Conservation (phyloP, 2,113 vertebrate genomes). For the Suricata suricatta region DNA sequence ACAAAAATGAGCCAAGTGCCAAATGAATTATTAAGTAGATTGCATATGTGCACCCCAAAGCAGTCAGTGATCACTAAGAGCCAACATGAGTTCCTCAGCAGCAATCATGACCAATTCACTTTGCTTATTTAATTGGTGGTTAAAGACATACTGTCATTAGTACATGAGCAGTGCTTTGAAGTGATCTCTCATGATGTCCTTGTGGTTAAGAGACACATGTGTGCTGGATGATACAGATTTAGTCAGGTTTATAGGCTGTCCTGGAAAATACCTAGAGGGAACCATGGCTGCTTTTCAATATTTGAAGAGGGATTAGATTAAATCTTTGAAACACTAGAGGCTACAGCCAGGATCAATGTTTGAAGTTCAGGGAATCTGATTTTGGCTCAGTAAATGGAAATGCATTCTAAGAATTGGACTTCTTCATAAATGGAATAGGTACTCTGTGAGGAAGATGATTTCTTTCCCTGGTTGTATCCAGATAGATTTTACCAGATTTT, state of each 20-base stretch:
- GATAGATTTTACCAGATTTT: background rate
- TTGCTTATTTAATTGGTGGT: constrained; percentile 57
- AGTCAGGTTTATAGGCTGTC: constrained; percentile 70
- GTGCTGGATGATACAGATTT: constrained; percentile 70
- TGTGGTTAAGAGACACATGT: constrained; percentile 72
- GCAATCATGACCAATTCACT: constrained; percentile 20
- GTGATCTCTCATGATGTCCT: constrained; percentile 57
- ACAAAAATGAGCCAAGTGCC: constrained; percentile 3
- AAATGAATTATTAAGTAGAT: constrained; percentile 52
- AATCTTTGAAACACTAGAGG: constrained; percentile 72
- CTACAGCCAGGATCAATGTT: constrained; percentile 75
- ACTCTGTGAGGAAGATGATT: constrained; percentile 17
- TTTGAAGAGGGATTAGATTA: constrained; percentile 79
- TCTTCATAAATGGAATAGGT: constrained; percentile 28
- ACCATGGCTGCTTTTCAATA: constrained; percentile 72
- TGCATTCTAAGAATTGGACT: constrained; percentile 67
- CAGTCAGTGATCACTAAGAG: background rate
- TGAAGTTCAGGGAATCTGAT: constrained; percentile 77
- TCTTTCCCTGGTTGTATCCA: constrained; percentile 12
- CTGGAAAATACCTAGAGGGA: constrained; percentile 77
- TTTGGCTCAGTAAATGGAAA: constrained; percentile 67
- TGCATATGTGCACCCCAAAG: constrained; percentile 25
- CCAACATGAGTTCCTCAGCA: constrained; percentile 24
- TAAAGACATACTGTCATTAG: constrained; percentile 51
- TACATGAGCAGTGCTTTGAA: constrained; percentile 59